Evolutionary conservation across 1,140 invertebrate genomes (phyloP), one percentile per base, ranked within the genome.

Genomic region (Lordiphosa mommai): DNA sequence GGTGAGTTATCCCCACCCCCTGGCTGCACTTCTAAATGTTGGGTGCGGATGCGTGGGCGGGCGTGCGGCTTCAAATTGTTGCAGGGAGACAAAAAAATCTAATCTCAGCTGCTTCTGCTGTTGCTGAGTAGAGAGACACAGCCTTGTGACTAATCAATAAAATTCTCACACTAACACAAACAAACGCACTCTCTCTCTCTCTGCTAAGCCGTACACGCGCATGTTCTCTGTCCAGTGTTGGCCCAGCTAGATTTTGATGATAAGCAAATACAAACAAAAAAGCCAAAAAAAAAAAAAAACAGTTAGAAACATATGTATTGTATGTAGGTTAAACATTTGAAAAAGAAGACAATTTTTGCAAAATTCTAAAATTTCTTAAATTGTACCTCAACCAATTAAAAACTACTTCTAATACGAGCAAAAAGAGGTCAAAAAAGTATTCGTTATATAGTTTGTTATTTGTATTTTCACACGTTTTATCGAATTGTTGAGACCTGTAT

Each of bases 61-160:
- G 38, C 16, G 8, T 7, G 30, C 38, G 16, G 29, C 40, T 36
- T 32, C 2, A 27, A 16, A n/a, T 27, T 34, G n/a, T 40, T 36
- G 16, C 8, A 48, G 13, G 7, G 36, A 41, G 34, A 30, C 8
- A 40, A 30, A 47, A n/a, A 30, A 44, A 55, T 63, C 13, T 10
- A 44, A 60, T 60, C 65, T 60, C 65, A 68, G 65, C 65, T 68
- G 64, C 51, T 65, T 53, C 23, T 68, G 51, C 41, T 63, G 47
- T 43, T 56, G 59, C 37, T 41, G 17, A 29, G 20, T 49, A 40
- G 50, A 34, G 23, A 27, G 23, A 5, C 23, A 27, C 6, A 82
- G 72, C 77, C 79, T 84, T 84, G 77, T 84, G 77, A 84, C 77
- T 84, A 84, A 84, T 84, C 77, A 77, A 84, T 84, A 84, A 84